Evolutionary conservation across 2,113 vertebrate genomes (phyloP).

Genomic region (Dinomys branickii): DNA sequence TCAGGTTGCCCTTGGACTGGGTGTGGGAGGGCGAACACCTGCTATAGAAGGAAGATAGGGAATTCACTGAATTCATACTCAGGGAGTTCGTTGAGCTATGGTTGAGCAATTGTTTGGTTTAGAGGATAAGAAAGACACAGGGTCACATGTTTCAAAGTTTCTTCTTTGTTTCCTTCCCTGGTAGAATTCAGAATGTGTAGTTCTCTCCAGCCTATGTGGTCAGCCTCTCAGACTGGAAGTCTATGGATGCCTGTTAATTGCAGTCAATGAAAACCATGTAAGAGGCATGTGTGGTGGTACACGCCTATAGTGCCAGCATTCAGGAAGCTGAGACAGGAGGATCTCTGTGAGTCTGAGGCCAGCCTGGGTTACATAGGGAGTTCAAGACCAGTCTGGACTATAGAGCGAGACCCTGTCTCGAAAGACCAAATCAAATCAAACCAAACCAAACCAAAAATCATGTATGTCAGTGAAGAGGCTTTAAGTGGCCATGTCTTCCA

Average conservation of each 20-base stretch:
- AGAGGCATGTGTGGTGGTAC: background rate
- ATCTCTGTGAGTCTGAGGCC: background rate
- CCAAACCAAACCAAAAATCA: background rate
- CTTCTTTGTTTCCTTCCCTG: background rate
- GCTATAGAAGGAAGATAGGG: background rate
- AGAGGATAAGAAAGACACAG: background rate
- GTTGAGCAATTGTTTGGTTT: background rate
- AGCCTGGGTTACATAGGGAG: background rate
- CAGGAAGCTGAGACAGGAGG: background rate
- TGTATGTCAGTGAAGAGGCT: background rate
- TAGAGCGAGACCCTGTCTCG: background rate
- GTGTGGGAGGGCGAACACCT: background rate
- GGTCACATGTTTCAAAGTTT: background rate
- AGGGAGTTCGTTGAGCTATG: accelerated
- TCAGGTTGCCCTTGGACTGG: background rate
- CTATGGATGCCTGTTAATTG: background rate
- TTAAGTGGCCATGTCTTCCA: background rate
- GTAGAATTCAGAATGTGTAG: background rate
- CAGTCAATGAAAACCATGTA: background rate
- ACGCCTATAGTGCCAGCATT: background rate
- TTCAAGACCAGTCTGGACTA: background rate
- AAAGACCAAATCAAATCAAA: background rate
- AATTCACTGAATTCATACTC: no score
- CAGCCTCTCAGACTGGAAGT: background rate
- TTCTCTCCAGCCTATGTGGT: background rate